A percentile compares a stretch with the other conserved stretches of the same genome.
phyloP scores from a whole-genome alignment of 2,797 vertebrate genomes.

The Sparidentex hasta region DNA sequence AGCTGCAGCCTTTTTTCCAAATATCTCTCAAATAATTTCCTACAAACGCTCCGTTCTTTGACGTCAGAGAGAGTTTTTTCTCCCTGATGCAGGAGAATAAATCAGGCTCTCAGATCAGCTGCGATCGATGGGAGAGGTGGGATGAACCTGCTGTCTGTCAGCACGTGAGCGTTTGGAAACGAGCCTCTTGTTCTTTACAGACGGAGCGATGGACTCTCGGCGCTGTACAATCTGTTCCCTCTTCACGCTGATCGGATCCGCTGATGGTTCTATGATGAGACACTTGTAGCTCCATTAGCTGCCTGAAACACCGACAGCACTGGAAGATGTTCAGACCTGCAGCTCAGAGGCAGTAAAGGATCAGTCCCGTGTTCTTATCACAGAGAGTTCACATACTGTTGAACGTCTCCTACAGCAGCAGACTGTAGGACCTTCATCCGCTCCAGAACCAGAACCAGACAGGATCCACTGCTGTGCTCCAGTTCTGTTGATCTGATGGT shows the following conservation, averaged over 20 bases:
- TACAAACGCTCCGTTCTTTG: not conserved
- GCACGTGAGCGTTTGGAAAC: slow-evolving; percentile 7
- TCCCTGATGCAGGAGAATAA: not conserved
- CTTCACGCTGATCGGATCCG: slow-evolving; percentile 25
- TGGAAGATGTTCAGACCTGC: not conserved
- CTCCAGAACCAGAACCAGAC: too few species aligned
- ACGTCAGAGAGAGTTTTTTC: slow-evolving; percentile 1
- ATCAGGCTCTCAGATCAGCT: not conserved
- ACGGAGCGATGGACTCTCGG: not conserved
- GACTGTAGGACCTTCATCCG: too few species aligned
- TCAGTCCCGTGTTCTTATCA: not conserved
- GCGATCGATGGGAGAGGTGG: slow-evolving; percentile 27
- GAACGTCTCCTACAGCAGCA: too few species aligned
- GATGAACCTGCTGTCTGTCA: not conserved
- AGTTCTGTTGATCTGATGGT: too few species aligned
- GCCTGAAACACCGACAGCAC: not conserved
- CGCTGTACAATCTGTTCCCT: slow-evolving; percentile 38
- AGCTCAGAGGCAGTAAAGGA: not conserved
- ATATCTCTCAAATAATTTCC: slow-evolving; percentile 3
- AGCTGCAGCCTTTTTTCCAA: not conserved
- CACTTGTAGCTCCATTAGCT: slow-evolving; percentile 17
- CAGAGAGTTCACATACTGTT: too few species aligned
- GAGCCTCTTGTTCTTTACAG: not conserved
- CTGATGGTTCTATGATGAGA: slow-evolving; percentile 6
- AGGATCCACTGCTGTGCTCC: too few species aligned